Evolutionary conservation across 2,113 vertebrate genomes (phyloP).

Genomic region (Campylorhamphus procurvoides): DNA sequence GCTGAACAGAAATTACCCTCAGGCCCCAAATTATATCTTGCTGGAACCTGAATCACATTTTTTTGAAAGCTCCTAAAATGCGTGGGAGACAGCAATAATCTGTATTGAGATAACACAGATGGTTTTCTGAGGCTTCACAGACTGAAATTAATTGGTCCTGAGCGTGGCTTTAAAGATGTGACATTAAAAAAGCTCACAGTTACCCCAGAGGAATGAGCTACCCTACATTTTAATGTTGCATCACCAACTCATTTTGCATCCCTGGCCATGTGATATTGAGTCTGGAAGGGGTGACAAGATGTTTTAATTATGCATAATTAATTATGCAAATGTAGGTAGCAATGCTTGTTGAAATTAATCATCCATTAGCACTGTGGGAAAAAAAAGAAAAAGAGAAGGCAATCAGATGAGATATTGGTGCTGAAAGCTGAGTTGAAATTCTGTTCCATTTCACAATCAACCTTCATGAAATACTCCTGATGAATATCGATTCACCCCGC

Average conservation of each 20-base stretch:
- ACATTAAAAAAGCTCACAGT: background rate
- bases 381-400: background rate
- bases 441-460: background rate
- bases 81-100: background rate
- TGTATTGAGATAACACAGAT: conserved; percentile 4
- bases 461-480: background rate
- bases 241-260: background rate
- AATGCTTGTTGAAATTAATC: background rate
- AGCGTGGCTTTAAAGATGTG: background rate
- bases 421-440: background rate
- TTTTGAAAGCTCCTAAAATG: background rate
- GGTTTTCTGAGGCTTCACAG: background rate
- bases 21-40: background rate
- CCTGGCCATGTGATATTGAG: background rate
- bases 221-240: background rate
- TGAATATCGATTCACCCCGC: background rate
- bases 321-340: background rate
- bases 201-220: background rate
- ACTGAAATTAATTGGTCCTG: conserved; percentile 4
- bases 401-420: background rate
- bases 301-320: conserved; percentile 34
- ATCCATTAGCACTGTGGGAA: background rate
- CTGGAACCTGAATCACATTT: background rate
- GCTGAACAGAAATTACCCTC: background rate
- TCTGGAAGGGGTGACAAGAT: background rate